phyloP scores from a whole-genome alignment of 2,888 invertebrate genomes.

The Folsomia candida region DNA sequence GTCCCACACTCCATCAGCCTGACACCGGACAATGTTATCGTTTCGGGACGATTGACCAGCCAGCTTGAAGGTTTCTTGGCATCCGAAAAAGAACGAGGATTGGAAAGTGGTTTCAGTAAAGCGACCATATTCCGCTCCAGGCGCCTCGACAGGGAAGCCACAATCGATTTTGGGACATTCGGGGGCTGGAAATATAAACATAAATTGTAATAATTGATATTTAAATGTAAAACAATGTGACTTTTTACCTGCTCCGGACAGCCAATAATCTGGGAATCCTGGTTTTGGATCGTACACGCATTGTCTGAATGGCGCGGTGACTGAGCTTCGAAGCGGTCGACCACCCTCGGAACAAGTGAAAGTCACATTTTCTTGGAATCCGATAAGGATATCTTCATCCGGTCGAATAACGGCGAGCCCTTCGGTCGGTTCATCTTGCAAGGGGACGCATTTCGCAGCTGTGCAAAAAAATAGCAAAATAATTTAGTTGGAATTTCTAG shows the following conservation, averaged over 20 bases:
- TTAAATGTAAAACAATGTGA: too few species aligned
- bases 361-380: constrained; percentile 87
- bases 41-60: constrained; percentile 88
- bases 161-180: constrained; percentile 87
- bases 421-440: constrained; percentile 84
- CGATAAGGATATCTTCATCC: constrained; percentile 77
- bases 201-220: too few species aligned
- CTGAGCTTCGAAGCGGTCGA: constrained; percentile 73
- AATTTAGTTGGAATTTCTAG: background rate
- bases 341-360: constrained; percentile 76
- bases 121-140: constrained; percentile 90
- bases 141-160: constrained; percentile 84
- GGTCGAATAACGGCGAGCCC: constrained; percentile 74
- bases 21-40: constrained; percentile 88
- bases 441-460: constrained; percentile 86
- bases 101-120: constrained; percentile 84
- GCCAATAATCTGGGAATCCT: constrained; percentile 84
- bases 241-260: constrained; percentile 80
- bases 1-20: constrained; percentile 92
- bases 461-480: constrained; percentile 51
- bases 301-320: constrained; percentile 81
- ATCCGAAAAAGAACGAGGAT: constrained; percentile 92
- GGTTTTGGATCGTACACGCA: constrained; percentile 94
- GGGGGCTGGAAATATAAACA: too few species aligned
- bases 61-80: constrained; percentile 90